Base-by-base conservation (phyloP, 2,113 vertebrate genomes). In the Gobio gobio region DNA sequence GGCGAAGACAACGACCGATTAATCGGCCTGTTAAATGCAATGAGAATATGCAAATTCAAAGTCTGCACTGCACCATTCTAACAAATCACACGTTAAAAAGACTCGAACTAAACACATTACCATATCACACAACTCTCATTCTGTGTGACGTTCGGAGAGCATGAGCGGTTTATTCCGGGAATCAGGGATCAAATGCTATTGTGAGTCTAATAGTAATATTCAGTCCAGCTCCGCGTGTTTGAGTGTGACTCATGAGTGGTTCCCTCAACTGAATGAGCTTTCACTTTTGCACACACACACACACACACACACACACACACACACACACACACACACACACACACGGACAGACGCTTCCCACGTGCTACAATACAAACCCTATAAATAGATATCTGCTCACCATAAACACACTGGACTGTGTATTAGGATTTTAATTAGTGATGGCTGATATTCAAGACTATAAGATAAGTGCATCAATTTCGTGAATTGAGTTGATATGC, bases 301-400 rank as follows among this genome's bases (percentile, higher is more conserved):
- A n/a, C n/a, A n/a, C n/a, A 84, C 66, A 61, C 16, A 43, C 74
- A 24, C 40, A 40, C 40, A 86, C 76, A 83, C 54, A 84, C 66
- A 61, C 16, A 43, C 74, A 24, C 40, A 40, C 40, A 86, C 76
- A 84, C 66, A 61, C 16, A 43, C 74, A 24, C 40, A 40, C 40
- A 86, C 76, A 83, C 54, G 78, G 14, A 70, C 43, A 56, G 12
- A 72, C 61, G 51, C 56, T 24, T 79, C 86, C 82, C 73, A 85
- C 83, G 56, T 59, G 68, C 77, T 51, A 82, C 68, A 86, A 59
- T 74, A 81, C 68, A 45, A 36, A 61, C 64, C 40, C 68, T 66
- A 80, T 77, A 87, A 63, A 78, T 64, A 66, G 26, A 54, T 49
- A 82, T 66, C 20, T 70, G 26, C 79, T 36, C 10, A 33, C 9